Evolutionary conservation across 2,888 invertebrate species (phyloP).

Genomic region (Acrobasis repandana): DNA sequence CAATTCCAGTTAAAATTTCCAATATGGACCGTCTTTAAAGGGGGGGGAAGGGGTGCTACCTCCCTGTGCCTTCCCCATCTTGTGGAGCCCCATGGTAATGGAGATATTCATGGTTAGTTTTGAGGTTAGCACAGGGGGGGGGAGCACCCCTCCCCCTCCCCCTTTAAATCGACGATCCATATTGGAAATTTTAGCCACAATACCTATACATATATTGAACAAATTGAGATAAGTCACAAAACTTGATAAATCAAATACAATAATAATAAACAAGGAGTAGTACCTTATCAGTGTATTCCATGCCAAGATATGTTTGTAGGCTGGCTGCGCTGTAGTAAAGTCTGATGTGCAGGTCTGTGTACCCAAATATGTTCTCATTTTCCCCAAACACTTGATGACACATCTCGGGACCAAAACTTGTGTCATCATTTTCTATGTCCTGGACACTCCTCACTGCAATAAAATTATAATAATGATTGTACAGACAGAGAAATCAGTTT

Average conservation of each 20-base stretch:
- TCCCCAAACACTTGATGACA: constrained; percentile 97
- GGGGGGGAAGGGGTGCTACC: no score
- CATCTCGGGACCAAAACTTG: constrained; percentile 91
- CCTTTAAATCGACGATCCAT: no score
- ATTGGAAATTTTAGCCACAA: no score
- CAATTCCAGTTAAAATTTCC: no score
- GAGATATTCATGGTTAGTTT: no score
- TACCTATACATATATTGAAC: not conserved
- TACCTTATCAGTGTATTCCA: constrained; percentile 88
- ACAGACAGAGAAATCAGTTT: no score
- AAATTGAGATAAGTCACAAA: not conserved
- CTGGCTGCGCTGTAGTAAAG: constrained; percentile 92
- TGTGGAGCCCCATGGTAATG: no score
- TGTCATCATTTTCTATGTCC: constrained; percentile 86
- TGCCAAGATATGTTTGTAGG: constrained; percentile 90
- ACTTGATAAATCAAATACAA: not conserved
- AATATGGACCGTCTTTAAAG: no score
- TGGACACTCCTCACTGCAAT: constrained; percentile 82
- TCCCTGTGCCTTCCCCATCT: no score
- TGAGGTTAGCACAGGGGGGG: no score
- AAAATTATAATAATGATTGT: not conserved
- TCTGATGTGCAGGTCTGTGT: constrained; percentile 90
- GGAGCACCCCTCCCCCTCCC: no score
- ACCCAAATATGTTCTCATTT: constrained; percentile 97
- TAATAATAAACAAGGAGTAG: constrained; percentile 25